Evolutionary conservation across 1,140 invertebrate species (phyloP).

Genomic region (Brachionus rotundiformis): DNA sequence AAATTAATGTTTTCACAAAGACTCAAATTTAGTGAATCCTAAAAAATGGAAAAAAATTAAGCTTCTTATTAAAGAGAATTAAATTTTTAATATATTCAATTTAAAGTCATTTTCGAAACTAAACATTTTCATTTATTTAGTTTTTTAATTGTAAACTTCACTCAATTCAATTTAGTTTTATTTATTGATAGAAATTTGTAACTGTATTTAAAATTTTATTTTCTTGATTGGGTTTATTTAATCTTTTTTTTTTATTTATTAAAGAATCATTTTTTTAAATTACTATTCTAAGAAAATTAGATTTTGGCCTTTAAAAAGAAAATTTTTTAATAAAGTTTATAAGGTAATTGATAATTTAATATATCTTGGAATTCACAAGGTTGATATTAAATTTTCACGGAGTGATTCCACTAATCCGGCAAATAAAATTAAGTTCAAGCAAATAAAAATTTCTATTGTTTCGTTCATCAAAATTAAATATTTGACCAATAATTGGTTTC

Average conservation of each 20-base stretch:
- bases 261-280: too few species aligned
- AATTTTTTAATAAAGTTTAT: too few species aligned
- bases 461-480: constrained; percentile 4
- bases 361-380: not conserved
- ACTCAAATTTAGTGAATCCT: constrained; percentile 10
- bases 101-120: not conserved
- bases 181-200: too few species aligned
- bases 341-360: too few species aligned
- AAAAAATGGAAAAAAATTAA: not conserved
- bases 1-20: constrained; percentile 44
- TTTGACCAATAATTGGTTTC: constrained; percentile 1
- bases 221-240: too few species aligned
- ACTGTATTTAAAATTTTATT: too few species aligned
- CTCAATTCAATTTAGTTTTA: too few species aligned
- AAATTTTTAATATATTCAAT: not conserved
- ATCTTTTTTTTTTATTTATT: too few species aligned
- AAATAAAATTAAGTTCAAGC: not conserved
- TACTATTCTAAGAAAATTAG: too few species aligned
- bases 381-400: not conserved
- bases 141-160: too few species aligned
- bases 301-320: too few species aligned
- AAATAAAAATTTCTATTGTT: not conserved
- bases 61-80: not conserved
- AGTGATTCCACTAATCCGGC: not conserved
- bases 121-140: not conserved